phyloP scores from a whole-genome alignment of 2,797 vertebrate species.

The Mastacembelus armatus region DNA sequence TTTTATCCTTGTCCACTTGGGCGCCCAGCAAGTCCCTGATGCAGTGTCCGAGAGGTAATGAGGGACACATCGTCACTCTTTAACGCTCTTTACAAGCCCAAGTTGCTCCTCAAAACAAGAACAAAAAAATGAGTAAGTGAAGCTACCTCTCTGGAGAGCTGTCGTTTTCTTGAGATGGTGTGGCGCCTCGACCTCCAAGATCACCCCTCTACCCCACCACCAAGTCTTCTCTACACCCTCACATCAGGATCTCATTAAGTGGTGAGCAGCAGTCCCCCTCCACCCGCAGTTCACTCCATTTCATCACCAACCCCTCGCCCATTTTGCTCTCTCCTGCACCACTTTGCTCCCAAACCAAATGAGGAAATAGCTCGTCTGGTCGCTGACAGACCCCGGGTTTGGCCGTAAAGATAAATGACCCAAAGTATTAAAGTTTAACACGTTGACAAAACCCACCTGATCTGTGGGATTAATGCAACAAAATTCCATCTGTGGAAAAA shows the following conservation, averaged over 20 bases:
- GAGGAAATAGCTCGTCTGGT: conserved; percentile 91
- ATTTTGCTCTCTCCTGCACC: conserved; percentile 64
- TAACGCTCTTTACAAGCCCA: conserved; percentile 49
- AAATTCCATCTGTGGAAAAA: conserved; percentile 79
- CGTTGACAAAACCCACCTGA: conserved; percentile 90
- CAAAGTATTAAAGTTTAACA: conserved; percentile 87
- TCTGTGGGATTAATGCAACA: conserved; percentile 85
- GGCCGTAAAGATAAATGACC: conserved; percentile 89
- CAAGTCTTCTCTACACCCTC: conserved; percentile 60
- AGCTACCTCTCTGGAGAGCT: conserved; percentile 69
- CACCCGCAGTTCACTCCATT: conserved; percentile 49
- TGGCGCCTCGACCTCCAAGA: conserved; percentile 63
- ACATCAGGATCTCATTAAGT: conserved; percentile 83
- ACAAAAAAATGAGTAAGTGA: conserved; percentile 59
- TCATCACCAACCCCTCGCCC: conserved; percentile 47
- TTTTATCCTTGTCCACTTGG: conserved; percentile 82
- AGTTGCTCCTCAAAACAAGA: conserved; percentile 43
- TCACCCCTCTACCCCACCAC: conserved; percentile 55
- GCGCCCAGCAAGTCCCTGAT: conserved; percentile 59
- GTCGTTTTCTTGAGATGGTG: conserved; percentile 60
- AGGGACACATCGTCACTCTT: conserved; percentile 48
- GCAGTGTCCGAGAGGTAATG: conserved; percentile 59
- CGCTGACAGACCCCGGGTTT: conserved; percentile 86
- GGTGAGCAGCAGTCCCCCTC: conserved; percentile 39
- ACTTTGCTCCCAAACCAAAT: conserved; percentile 83